These are phyloP conservation scores for Julus scandinavius DNA, from an alignment of 2,888 invertebrate species.

Conservation along the genomic window DNA sequence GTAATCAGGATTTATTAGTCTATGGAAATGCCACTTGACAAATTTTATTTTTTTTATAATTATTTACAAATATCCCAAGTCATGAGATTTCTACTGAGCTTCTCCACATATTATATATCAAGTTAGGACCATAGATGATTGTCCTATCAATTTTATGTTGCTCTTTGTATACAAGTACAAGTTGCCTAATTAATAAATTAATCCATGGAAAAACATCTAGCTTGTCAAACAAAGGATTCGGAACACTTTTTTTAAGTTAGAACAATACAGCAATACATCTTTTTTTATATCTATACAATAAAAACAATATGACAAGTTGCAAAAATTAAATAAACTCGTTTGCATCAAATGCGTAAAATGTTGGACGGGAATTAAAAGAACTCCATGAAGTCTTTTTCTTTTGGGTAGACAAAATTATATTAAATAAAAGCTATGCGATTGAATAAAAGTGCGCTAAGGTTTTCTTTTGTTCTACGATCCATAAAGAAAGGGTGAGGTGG, in stretches of 20 bases:
- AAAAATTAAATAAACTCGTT: neutral
- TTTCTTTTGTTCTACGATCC: neutral
- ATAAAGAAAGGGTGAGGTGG: too few species aligned
- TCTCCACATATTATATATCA: constrained; percentile 3
- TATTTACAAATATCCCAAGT: constrained; percentile 14
- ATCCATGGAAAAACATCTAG: neutral
- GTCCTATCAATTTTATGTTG: neutral
- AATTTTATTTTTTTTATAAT: neutral
- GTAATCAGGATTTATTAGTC: neutral
- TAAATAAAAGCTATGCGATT: neutral
- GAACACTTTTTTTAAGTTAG: neutral
- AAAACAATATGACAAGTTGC: constrained; percentile 26
- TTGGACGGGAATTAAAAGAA: constrained; percentile 35
- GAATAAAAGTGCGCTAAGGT: neutral
- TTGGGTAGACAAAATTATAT: neutral
- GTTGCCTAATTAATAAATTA: constrained; percentile 42
- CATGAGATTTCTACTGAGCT: constrained; percentile 3
- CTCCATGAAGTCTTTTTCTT: neutral
- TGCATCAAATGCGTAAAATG: neutral
- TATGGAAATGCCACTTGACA: neutral
- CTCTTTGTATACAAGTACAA: neutral
- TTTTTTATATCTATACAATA: constrained; percentile 24
- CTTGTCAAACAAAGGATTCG: neutral
- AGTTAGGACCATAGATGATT: constrained; percentile 28
- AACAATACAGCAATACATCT: neutral